Base-by-base conservation (phyloP, 2,113 vertebrate species). In the Nyctereutes procyonoides region DNA sequence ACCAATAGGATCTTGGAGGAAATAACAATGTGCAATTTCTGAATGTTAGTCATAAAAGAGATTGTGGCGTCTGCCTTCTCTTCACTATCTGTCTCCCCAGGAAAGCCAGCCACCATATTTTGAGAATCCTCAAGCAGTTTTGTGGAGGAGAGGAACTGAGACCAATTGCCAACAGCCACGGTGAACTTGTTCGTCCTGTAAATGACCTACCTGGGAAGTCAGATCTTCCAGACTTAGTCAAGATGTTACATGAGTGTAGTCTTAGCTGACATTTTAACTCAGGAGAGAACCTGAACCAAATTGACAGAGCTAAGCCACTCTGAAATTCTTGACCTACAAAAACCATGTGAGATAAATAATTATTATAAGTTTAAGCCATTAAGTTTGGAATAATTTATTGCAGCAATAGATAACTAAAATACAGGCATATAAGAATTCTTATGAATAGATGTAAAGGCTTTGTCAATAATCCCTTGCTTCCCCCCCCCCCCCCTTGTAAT, bases 251-350 rank as follows among this genome's bases (percentile, higher is more conserved):
- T 69, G 73, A 26, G 24, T 51, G 0, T 6, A 73, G 48, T 51
- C 65, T 88, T 77, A 79, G 24, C 55, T 5, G 15, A 38, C 63
- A 32, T 95, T 74, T 65, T 95, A 53, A 88, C n/a, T 69, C 58
- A 62, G 13, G 8, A 97, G 77, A 77, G 6, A 83, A 20, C 4
- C 43, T 74, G 60, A 94, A 30, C 38, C 38, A 74, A 95, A 89
- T 73, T 32, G 53, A 86, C n/a, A 19, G 28, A 77, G 30, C 63
- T 58, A 35, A 88, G 11, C 55, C n/a, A 65, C 32, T 88, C 92
- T 63, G 19, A 94, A 79, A 93, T 92, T 92, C 74, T 79, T 80
- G 48, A 90, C 22, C 55, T 38, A 93, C 28, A 93, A 55, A 89
- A 93, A 60, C 56, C 55, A 0, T 55, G 10, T 88, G 43, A 97